phyloP scores from a whole-genome alignment of 2,888 invertebrate genomes.

The Odontocerum albicorne region DNA sequence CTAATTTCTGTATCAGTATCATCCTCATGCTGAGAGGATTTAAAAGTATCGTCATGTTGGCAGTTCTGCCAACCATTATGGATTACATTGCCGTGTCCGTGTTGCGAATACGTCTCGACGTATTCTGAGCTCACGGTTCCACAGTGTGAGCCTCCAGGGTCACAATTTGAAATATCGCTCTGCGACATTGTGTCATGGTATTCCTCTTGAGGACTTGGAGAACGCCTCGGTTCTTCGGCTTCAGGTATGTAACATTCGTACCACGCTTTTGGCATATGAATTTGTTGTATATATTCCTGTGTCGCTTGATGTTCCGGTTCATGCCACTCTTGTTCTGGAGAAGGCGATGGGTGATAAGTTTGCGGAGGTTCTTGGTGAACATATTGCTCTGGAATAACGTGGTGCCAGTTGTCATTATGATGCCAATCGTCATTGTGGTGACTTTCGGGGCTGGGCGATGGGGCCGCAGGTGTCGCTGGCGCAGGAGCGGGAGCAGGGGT shows the following conservation, averaged over 20 bases:
- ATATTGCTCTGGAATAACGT: neutral
- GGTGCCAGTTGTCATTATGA: slow-evolving; percentile 36
- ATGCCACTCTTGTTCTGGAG: neutral
- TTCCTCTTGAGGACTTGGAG: neutral
- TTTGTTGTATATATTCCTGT: slow-evolving; percentile 6
- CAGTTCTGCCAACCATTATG: slow-evolving; percentile 9
- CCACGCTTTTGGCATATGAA: slow-evolving; percentile 22
- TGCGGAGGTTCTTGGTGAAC: too few species aligned
- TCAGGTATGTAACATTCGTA: slow-evolving; percentile 31
- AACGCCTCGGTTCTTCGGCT: slow-evolving; percentile 4
- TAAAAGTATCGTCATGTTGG: neutral
- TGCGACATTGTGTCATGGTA: slow-evolving; percentile 15
- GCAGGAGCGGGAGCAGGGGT: slow-evolving; percentile 34
- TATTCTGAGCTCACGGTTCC: slow-evolving; percentile 17
- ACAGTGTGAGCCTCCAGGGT: slow-evolving; percentile 26
- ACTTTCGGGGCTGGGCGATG: neutral
- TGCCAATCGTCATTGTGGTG: slow-evolving; percentile 35
- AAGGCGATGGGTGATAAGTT: too few species aligned
- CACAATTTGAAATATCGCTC: slow-evolving; percentile 10
- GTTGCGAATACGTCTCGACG: slow-evolving; percentile 14
- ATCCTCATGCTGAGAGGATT: neutral
- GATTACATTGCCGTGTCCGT: neutral
- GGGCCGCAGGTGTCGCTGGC: slow-evolving; percentile 1
- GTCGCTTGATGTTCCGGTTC: neutral
- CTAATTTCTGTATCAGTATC: neutral